Evolutionary conservation across 2,888 invertebrate species (phyloP), one percentile per base, ranked within the genome.

Genomic region (Epinotia demarniana): DNA sequence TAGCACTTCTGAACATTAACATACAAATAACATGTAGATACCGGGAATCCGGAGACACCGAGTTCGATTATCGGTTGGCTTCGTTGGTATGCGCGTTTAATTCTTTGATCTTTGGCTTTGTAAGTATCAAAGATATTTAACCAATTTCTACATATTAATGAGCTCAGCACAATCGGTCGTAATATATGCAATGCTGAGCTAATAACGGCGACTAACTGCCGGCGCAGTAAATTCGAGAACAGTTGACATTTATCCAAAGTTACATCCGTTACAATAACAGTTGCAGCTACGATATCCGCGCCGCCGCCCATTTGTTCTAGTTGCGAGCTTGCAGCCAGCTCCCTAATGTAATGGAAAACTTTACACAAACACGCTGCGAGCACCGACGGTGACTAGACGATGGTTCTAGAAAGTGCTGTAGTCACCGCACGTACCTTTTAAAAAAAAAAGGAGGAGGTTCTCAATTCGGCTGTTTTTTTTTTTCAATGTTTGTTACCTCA

Each of bases 241-340:
- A 89, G 90, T 91, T 90, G 93, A 93, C 93, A 88, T 92, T 93
- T 93, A 93, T 93, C 91, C 92, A 90, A 92, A 93, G 91, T 92
- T 90, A 92, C 92, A 92, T 93, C 90, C 91, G 90, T 91, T 90
- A 92, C 92, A 92, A 92, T 93, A 93, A 92, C 91, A 90, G 89
- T 89, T 85, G 89, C 89, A 87, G 90, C 89, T 88, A 87, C 91
- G 90, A 91, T 92, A 92, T 91, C 92, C 90, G 86, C 87, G 89
- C 88, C 60, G 83, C 80, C 84, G 86, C 86, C 89, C 92, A 90
- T 93, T 92, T 89, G 92, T 93, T 93, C 91, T 89, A 88, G 89
- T 92, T 90, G 85, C 87, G 82, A 81, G 75, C 71, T 68, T 68
- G 78, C 75, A 71, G 81, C 80, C 84, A 84, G 83, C 83, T 84